Base-by-base conservation (phyloP, 2,888 invertebrate genomes). In the Nymphalis urticae region DNA sequence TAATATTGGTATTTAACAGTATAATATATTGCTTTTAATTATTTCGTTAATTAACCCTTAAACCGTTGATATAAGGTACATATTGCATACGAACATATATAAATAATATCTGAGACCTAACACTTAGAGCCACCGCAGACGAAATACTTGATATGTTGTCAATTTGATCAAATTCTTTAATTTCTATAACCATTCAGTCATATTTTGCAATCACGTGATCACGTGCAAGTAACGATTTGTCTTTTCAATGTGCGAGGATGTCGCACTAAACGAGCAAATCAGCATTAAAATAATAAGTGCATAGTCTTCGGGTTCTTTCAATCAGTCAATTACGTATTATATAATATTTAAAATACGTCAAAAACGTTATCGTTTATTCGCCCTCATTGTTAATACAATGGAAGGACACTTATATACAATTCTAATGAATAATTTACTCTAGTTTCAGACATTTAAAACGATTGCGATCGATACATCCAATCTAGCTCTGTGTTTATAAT, bases 401-500 rank as follows among this genome's bases (percentile, higher is more conserved):
- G 63, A 72, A 71, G 71, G 72, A 69, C 72, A 36, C 64, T 62
- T 61, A 48, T 69, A 71, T 71, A 66, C 60, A 60, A 69, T 62
- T 67, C 64, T 71, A 67, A 66, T 71, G 67, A 72, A 71, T 69
- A 65, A 66, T 62, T 68, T 54, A 70, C 62, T 21, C 19, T 21
- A 65, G 3, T 50, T n/a, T 19, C 36, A 19, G n/a, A 48, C 42
- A 19, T 50, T 50, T 24, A 48, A 13, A 60, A 64, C 36, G 17
- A 27, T 53, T 42, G 58, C 36, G 50, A 64, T 64, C 64, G 36
- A 65, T 59, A 59, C 13, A 19, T 32, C 48, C 27, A 32, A 48
- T 19, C n/a, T 48, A 19, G 0, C 48, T 48, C 17, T 32, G 51
- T 51, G 27, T 13, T 42, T 13, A 13, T 42, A 13, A 13, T 13